A percentile compares a stretch with the other conserved stretches of the same genome.
These are phyloP conservation scores for Bellardia pandia DNA, from an alignment of 2,888 invertebrate species.

Conservation along the genomic window DNA sequence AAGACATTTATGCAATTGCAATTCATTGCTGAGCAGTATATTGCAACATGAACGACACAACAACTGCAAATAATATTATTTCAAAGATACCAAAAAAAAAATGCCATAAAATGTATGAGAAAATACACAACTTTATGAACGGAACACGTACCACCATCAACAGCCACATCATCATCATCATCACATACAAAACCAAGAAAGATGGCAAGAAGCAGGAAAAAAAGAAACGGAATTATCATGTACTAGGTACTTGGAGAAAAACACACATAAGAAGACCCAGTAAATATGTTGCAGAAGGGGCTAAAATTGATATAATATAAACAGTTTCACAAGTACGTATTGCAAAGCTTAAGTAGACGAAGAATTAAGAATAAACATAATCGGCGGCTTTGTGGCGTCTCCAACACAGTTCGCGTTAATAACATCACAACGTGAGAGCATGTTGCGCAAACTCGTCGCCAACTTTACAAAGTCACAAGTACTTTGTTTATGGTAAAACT, in stretches of 20 bases:
- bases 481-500: constrained; percentile 20
- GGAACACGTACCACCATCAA: constrained; percentile 61
- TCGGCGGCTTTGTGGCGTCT: constrained; percentile 75
- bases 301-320: constrained; percentile 48
- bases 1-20: constrained; percentile 64
- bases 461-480: constrained; percentile 70
- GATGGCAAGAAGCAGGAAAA: constrained; percentile 21
- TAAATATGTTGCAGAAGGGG: constrained; percentile 11
- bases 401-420: constrained; percentile 75
- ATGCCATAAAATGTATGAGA: constrained; percentile 47
- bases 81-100: constrained; percentile 41
- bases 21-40: constrained; percentile 31
- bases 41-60: constrained; percentile 58
- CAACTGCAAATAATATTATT: constrained; percentile 49
- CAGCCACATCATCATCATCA: neutral
- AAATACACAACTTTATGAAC: constrained; percentile 55
- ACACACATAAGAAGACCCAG: constrained; percentile 1
- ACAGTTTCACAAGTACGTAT: constrained; percentile 43
- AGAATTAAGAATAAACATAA: constrained; percentile 60
- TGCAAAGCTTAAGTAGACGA: constrained; percentile 42
- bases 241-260: constrained; percentile 38
- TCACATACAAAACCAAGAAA: constrained; percentile 8
- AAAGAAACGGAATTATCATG: constrained; percentile 66
- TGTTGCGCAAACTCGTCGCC: constrained; percentile 74
- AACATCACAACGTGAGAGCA: constrained; percentile 76